Percentiles rank a stretch among this genome's conserved stretches.
Conservation (phyloP, 2,797 vertebrate genomes). For the Pseudochaenichthys georgianus region DNA sequence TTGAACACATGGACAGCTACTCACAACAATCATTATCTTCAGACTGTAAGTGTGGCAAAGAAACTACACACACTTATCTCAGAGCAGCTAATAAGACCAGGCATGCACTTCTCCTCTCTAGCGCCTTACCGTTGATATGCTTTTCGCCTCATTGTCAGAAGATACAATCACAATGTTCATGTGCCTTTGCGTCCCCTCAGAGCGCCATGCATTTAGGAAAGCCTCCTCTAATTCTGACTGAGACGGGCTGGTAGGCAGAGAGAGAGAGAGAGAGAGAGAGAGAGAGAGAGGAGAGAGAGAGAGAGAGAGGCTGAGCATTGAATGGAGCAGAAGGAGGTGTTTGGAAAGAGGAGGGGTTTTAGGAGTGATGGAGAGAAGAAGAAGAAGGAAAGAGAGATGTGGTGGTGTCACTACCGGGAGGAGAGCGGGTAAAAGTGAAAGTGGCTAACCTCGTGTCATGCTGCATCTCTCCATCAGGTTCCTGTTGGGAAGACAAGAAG, state of each 20-base stretch:
- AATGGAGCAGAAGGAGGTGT: constrained; percentile 74
- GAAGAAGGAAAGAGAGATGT: constrained; percentile 37
- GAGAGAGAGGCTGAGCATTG: constrained; percentile 56
- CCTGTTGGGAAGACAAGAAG: constrained; percentile 85
- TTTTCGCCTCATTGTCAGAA: constrained; percentile 83
- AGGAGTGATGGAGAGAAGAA: constrained; percentile 52
- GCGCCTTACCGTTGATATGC: constrained; percentile 82
- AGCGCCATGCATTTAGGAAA: constrained; percentile 78
- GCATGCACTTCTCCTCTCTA: constrained; percentile 61
- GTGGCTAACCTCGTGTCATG: constrained; percentile 93
- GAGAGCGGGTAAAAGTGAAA: constrained; percentile 75
- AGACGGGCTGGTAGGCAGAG: constrained; percentile 75
- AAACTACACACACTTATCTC: constrained; percentile 59
- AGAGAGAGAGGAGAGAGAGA: constrained; percentile 26
- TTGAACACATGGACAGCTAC: constrained; percentile 70
- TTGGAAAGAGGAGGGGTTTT: constrained; percentile 64
- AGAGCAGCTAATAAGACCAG: constrained; percentile 43
- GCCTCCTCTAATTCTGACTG: constrained; percentile 77
- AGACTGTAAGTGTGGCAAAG: constrained; percentile 53
- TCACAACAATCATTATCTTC: constrained; percentile 56
- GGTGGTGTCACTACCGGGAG: constrained; percentile 51
- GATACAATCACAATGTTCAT: constrained; percentile 77
- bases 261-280: constrained; percentile 34
- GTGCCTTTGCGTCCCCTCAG: constrained; percentile 74
- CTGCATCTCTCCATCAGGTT: constrained; percentile 92